Base-by-base conservation (phyloP, 2,888 invertebrate genomes). In the Sepiola atlantica region DNA sequence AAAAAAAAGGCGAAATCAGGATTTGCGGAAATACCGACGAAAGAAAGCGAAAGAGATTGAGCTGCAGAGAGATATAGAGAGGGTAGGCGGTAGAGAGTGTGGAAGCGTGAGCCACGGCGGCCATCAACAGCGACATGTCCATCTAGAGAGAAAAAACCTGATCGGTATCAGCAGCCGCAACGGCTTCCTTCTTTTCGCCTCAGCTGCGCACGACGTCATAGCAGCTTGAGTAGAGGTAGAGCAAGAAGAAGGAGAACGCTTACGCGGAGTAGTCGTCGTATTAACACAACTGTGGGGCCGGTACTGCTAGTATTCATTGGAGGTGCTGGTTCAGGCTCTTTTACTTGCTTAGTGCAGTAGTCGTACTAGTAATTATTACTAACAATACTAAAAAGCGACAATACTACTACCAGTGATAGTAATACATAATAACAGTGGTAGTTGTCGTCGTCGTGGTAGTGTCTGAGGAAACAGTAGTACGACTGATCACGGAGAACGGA, bases 301-400 rank as follows among this genome's bases (percentile, higher is more conserved):
- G 77, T 77, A n/a, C 77, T 77, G n/a, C 77, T 28, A 10, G 45
- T 45, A 45, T 45, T 24, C 16, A 28, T 77, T n/a, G 77, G 77
- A n/a, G 77, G 77, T 77, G 77, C n/a, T 77, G 77, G 77, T 77
- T 77, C 77, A n/a, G 77, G n/a, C 77, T 77, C n/a, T 45, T 45
- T 45, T 45, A 45, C 45, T 45, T 77, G n/a, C 77, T 77, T n/a
- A n/a, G 14, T 77, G 14, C 77, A 77, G 77, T 77, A 77, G 77
- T 77, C n/a, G n/a, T 16, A 77, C 28, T 77, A 77, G 61, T 77
- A 77, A 28, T 77, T n/a, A 28, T 4, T 45, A 45, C 45, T 45
- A 45, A 45, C 45, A 45, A 45, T 45, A 45, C 45, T 45, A 45
- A 45, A 4, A 45, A 45, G 45, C 45, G 45, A 45, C n/a, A 77